phyloP scores from a whole-genome alignment of 2,113 vertebrate species.

The Lates calcarifer region DNA sequence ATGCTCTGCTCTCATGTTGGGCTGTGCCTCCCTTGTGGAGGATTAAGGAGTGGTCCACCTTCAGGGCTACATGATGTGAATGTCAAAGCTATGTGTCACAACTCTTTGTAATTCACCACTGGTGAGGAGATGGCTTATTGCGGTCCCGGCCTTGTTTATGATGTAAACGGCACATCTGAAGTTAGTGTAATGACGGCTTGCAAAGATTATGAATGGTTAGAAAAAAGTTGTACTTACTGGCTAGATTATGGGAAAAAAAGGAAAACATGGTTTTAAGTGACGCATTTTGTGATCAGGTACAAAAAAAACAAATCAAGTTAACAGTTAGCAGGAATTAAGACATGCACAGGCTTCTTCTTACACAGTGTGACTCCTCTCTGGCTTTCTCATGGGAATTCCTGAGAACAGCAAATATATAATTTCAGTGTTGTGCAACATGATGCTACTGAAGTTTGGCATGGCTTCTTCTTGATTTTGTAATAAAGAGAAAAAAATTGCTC shows the following conservation, averaged over 20 bases:
- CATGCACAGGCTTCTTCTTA: background rate
- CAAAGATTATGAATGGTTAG: background rate
- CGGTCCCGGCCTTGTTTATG: background rate
- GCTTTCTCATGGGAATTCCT: background rate
- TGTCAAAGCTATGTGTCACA: background rate
- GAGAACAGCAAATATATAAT: rapidly evolving
- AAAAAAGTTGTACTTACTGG: background rate
- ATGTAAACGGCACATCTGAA: background rate
- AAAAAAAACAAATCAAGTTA: too few species aligned
- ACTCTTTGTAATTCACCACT: conserved; percentile 1
- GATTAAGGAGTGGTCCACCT: background rate
- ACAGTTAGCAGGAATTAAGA: background rate
- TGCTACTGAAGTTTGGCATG: background rate
- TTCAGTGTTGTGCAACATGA: background rate
- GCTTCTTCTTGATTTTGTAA: background rate
- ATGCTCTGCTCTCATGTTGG: background rate
- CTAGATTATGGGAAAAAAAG: background rate
- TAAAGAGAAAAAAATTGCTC: background rate
- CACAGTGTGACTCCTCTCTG: too few species aligned
- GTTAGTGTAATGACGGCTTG: background rate
- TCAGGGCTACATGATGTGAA: background rate
- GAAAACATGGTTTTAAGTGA: background rate
- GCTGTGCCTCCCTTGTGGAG: background rate
- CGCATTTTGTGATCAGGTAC: too few species aligned
- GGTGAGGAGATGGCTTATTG: background rate